Percentiles rank a stretch among this genome's conserved stretches.
phyloP scores from a whole-genome alignment of 1,140 invertebrate genomes.

The Medauroidea extradentata region DNA sequence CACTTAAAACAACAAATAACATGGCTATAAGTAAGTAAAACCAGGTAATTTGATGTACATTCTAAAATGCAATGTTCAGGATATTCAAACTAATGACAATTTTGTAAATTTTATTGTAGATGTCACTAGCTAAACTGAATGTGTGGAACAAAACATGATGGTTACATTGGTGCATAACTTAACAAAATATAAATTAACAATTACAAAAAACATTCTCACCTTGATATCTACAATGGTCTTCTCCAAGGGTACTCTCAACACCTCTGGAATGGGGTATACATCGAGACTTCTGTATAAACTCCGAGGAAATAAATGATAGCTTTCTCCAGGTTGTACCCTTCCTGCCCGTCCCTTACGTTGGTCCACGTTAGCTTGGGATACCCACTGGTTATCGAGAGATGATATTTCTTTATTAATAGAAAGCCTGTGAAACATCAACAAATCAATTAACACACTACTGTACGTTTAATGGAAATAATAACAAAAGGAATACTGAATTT shows the following conservation, averaged over 20 bases:
- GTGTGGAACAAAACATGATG: too few species aligned
- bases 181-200: too few species aligned
- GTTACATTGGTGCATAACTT: too few species aligned
- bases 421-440: background rate
- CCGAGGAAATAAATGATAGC: slow-evolving; percentile 68
- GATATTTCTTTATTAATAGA: background rate
- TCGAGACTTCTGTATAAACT: slow-evolving; percentile 43
- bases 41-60: too few species aligned
- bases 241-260: slow-evolving; percentile 56
- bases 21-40: too few species aligned
- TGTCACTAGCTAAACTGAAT: too few species aligned
- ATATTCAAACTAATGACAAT: background rate
- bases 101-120: background rate
- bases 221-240: slow-evolving; percentile 60
- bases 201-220: slow-evolving; percentile 22
- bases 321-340: slow-evolving; percentile 66
- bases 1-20: too few species aligned
- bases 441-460: too few species aligned
- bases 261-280: slow-evolving; percentile 54
- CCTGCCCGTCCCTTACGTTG: slow-evolving; percentile 65
- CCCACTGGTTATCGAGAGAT: slow-evolving; percentile 44
- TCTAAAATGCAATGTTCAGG: slow-evolving; percentile 2
- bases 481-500: too few species aligned
- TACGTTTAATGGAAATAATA: too few species aligned
- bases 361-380: slow-evolving; percentile 56